Conservation (phyloP, 2,113 vertebrate species). For the Oreocharis arfaki region DNA sequence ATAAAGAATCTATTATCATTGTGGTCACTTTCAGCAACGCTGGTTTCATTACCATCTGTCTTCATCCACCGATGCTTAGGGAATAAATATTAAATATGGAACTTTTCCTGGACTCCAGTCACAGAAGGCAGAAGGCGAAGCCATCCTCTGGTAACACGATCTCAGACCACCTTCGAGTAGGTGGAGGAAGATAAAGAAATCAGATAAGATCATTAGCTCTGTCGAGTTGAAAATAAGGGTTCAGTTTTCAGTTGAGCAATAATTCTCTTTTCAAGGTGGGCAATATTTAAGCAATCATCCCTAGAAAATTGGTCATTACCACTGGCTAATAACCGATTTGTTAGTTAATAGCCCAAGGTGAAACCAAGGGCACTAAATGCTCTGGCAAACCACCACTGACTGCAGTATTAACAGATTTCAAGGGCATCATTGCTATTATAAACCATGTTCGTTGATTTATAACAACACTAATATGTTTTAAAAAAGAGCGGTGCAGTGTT, state of each 20-base stretch:
- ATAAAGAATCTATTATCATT: constrained; percentile 81
- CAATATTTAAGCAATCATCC: constrained; percentile 81
- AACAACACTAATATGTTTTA: constrained; percentile 76
- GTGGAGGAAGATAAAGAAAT: constrained; percentile 30
- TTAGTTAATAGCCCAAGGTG: constrained; percentile 81
- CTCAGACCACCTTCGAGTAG: neutral
- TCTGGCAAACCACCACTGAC: constrained; percentile 58
- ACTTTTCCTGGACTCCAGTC: constrained; percentile 68
- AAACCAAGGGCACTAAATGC: constrained; percentile 74
- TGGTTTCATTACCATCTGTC: constrained; percentile 79
- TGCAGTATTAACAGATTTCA: constrained; percentile 73
- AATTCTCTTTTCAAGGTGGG: constrained; percentile 81
- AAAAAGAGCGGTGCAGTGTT: constrained; percentile 62
- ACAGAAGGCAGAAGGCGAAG: constrained; percentile 42
- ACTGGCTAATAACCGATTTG: constrained; percentile 79
- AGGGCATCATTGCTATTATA: constrained; percentile 76
- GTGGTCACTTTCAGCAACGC: constrained; percentile 77
- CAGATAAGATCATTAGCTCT: constrained; percentile 75
- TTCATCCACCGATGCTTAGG: constrained; percentile 69
- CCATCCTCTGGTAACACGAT: constrained; percentile 20
- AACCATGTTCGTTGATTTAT: constrained; percentile 79
- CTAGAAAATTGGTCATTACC: constrained; percentile 82
- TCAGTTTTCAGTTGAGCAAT: constrained; percentile 75
- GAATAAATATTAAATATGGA: constrained; percentile 79
- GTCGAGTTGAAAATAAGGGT: constrained; percentile 75